Base-by-base conservation (phyloP, 2,113 vertebrate species). In the Lampris incognitus region DNA sequence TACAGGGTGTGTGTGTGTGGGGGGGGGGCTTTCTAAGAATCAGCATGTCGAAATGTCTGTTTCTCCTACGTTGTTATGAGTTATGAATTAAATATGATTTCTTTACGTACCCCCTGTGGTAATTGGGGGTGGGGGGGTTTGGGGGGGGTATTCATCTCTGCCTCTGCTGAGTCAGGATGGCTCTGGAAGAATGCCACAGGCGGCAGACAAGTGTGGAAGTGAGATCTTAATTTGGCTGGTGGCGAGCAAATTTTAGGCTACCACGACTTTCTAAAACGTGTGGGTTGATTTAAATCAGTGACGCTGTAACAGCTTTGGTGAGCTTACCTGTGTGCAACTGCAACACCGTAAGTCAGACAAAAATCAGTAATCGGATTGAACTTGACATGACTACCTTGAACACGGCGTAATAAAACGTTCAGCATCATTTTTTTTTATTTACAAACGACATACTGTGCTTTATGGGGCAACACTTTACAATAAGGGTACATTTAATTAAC, bases 21-120 rank as follows among this genome's bases (percentile, higher is more conserved):
- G 24, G 24, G 24, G 60, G 64, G 48, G 56, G 72, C 60, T 72
- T 71, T 66, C 49, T 68, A 56, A 61, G 62, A 73, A 65, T 58
- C 49, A 7, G 6, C 55, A 0, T 69, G 71, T 79, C 2, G 1
- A 71, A 56, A 50, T 75, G 79, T 69, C 58, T 44, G 41, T 6
- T 75, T 5, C 72, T 60, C 37, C 57, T 66, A 46, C 58, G 69
- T 13, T 13, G 9, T 55, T 56, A 13, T 52, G 65, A 64, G 63
- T 78, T 46, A 88, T 89, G 77, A 82, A 88, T 91, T 82, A 89
- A 89, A 84, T 76, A 90, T 87, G 72, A 86, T n/a, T 66, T 52
- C 1, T 58, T 60, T 41, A 13, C 72, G 74, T 49, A 1, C 4
- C 46, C 74, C 69, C 52, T 5, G 61, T 13, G 41, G 64, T 72